phyloP scores from a whole-genome alignment of 1,140 invertebrate species.

The Drosophila grimshawi region DNA sequence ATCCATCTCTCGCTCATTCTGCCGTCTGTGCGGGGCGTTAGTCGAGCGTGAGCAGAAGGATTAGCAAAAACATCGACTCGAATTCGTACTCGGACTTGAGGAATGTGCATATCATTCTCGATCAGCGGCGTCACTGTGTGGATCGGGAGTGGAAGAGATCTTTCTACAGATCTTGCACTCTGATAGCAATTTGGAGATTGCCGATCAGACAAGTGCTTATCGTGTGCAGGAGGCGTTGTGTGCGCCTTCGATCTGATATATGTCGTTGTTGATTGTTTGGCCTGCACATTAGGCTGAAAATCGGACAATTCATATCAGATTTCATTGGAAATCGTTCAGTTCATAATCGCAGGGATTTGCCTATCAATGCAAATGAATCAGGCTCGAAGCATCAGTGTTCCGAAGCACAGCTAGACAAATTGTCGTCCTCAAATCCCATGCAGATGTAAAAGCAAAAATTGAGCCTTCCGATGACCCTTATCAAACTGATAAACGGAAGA shows the following conservation, averaged over 20 bases:
- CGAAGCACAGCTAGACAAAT: conserved; percentile 34
- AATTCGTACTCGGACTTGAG: conserved; percentile 7
- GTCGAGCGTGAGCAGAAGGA: conserved; percentile 55
- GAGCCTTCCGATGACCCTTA: background rate
- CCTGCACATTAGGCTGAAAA: background rate
- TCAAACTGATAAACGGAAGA: conserved; percentile 18
- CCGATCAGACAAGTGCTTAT: conserved; percentile 72
- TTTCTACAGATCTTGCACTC: conserved; percentile 32
- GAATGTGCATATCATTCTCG: conserved; percentile 79
- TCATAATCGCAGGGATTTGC: conserved; percentile 57
- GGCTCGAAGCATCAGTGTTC: background rate
- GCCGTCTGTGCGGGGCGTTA: conserved; percentile 66
- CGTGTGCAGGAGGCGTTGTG: conserved; percentile 43
- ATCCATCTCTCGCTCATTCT: no score
- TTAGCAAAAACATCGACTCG: conserved; percentile 47
- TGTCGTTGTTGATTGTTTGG: conserved; percentile 24
- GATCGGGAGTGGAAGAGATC: conserved; percentile 17
- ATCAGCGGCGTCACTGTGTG: conserved; percentile 29
- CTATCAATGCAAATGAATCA: conserved; percentile 66
- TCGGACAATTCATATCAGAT: conserved; percentile 60
- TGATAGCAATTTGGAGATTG: conserved; percentile 50
- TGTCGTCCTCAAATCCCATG: conserved; percentile 36
- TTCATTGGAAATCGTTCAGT: conserved; percentile 59
- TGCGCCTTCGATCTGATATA: conserved; percentile 36
- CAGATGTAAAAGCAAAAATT: conserved; percentile 11